Conservation (phyloP, 1,140 invertebrate species). For the Antheraea mylitta region DNA sequence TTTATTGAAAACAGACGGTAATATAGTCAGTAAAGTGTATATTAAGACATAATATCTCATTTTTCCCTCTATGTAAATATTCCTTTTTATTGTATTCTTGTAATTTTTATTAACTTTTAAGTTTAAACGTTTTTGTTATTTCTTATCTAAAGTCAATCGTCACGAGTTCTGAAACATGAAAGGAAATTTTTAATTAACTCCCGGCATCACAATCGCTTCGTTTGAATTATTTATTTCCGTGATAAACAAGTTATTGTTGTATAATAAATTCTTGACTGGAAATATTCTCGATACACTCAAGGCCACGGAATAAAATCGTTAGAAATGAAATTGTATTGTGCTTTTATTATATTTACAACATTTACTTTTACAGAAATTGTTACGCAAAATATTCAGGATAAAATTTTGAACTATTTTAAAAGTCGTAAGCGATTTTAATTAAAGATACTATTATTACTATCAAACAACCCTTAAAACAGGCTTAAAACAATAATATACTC, state of each 20-base stretch:
- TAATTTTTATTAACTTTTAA: constrained; percentile 4
- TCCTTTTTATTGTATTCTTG: not conserved
- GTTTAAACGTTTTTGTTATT: not conserved
- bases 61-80: not conserved
- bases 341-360: not conserved
- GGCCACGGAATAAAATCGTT: not conserved
- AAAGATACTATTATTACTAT: not conserved
- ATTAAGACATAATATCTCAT: not conserved
- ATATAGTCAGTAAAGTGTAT: not conserved
- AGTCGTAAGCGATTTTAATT: constrained; percentile 27
- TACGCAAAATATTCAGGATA: not conserved
- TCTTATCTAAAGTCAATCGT: constrained; percentile 12
- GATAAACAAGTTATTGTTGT: constrained; percentile 10
- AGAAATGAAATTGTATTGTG: constrained; percentile 4
- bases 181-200: constrained; percentile 11
- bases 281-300: not conserved
- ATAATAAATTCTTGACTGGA: not conserved
- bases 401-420: constrained; percentile 32
- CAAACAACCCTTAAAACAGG: too few relatives aligned
- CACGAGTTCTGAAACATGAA: not conserved
- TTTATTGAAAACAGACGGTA: not conserved
- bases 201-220: not conserved
- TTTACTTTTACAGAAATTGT: constrained; percentile 13
- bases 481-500: too few relatives aligned
- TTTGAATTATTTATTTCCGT: constrained; percentile 2